Evolutionary conservation across 2,113 vertebrate species (phyloP).

Genomic region (Bolborhynchus lineola): DNA sequence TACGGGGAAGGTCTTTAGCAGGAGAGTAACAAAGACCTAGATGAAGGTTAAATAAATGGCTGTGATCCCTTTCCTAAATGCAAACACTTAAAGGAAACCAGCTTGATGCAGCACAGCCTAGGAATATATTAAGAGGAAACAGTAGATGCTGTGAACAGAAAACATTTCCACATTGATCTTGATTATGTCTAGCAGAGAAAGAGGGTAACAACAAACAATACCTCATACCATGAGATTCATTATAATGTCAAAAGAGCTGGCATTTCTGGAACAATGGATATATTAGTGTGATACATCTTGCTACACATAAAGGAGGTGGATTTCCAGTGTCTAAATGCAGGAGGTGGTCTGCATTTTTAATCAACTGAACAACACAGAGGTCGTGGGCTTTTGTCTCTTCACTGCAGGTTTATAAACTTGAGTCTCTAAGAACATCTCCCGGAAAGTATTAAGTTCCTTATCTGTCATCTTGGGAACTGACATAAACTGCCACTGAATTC

Average conservation of each 20-base stretch:
- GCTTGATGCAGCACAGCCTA: background rate
- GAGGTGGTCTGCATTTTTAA: background rate
- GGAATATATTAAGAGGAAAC: background rate
- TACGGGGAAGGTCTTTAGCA: background rate
- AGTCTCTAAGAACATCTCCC: background rate
- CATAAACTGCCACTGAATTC: background rate
- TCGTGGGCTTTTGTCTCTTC: background rate
- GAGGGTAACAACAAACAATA: background rate
- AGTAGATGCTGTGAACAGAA: background rate
- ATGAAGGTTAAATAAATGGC: background rate
- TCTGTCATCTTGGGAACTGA: background rate
- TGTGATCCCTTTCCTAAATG: background rate
- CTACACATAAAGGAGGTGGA: background rate
- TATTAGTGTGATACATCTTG: background rate
- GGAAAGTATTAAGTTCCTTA: background rate
- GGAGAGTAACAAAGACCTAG: background rate
- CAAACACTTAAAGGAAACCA: background rate
- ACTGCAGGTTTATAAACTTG: background rate
- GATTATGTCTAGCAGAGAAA: background rate
- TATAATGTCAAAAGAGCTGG: slow-evolving; percentile 1
- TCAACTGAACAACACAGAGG: background rate
- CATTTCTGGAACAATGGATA: slow-evolving; percentile 4
- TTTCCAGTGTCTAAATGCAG: background rate
- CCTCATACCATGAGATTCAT: background rate
- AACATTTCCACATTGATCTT: background rate